phyloP scores from a whole-genome alignment of 1,140 invertebrate species.

The Drosophila pallidifrons region DNA sequence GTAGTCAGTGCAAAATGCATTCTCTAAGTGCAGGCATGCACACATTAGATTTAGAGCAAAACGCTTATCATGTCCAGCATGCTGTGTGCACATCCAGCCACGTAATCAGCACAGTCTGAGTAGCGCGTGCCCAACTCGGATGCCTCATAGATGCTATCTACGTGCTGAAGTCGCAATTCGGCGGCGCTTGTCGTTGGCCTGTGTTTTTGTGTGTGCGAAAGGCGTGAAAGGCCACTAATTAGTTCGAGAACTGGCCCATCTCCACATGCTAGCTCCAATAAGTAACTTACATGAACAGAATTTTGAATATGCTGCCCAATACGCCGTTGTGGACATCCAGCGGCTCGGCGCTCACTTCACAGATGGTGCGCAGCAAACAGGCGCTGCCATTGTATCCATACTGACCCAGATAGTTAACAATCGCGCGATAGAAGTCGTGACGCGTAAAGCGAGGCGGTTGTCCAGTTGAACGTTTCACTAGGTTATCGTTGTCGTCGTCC shows the following conservation, averaged over 20 bases:
- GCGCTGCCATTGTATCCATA: conserved; percentile 86
- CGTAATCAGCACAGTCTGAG: conserved; percentile 63
- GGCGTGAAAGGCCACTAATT: conserved; percentile 53
- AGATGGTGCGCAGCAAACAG: conserved; percentile 86
- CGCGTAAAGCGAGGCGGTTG: conserved; percentile 51
- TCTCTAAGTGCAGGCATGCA: conserved; percentile 14
- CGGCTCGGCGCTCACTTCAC: conserved; percentile 84
- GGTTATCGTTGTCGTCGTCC: conserved; percentile 19
- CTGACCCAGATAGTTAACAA: conserved; percentile 70
- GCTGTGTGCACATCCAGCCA: conserved; percentile 61
- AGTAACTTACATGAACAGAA: conserved; percentile 85
- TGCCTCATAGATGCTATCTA: conserved; percentile 62
- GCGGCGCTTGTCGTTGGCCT: conserved; percentile 68
- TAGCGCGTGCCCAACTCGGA: conserved; percentile 60
- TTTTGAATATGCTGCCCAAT: conserved; percentile 85
- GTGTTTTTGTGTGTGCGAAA: conserved; percentile 1
- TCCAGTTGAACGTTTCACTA: conserved; percentile 39
- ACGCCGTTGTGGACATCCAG: conserved; percentile 85
- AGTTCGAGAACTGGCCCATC: conserved; percentile 20
- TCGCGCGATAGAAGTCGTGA: conserved; percentile 69
- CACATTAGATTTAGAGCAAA: conserved; percentile 40
- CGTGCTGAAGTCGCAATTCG: conserved; percentile 59
- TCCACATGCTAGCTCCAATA: background rate
- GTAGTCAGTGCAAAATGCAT: background rate
- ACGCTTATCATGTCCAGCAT: conserved; percentile 75